Evolutionary conservation across 2,113 vertebrate species (phyloP).

Genomic region (Rhea americana): DNA sequence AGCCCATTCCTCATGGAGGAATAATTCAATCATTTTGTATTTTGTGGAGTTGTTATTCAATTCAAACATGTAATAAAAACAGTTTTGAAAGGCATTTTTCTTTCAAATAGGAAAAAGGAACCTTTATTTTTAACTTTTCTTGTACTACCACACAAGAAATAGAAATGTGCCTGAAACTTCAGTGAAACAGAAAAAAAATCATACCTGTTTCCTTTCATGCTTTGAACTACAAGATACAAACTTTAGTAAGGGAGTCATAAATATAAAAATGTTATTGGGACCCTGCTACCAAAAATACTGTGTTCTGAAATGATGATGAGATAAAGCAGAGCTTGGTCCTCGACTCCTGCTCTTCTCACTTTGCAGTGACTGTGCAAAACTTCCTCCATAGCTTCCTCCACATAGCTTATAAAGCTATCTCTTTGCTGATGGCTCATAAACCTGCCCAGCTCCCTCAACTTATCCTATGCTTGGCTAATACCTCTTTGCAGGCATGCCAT

Average conservation of each 20-base stretch:
- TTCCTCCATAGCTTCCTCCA: neutral
- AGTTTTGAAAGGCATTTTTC: neutral
- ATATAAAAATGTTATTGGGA: slow-evolving; percentile 31
- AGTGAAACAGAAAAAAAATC: slow-evolving; percentile 34
- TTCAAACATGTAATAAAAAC: slow-evolving; percentile 21
- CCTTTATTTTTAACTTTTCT: slow-evolving; percentile 38
- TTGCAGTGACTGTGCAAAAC: neutral
- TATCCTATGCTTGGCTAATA: neutral
- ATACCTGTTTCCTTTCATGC: slow-evolving; percentile 41
- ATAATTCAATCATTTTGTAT: slow-evolving; percentile 44
- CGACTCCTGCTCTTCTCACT: neutral
- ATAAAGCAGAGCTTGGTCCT: slow-evolving; percentile 37
- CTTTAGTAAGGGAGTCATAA: slow-evolving; percentile 53
- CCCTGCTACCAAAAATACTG: slow-evolving; percentile 45
- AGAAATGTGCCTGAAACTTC: neutral
- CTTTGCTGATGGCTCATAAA: neutral
- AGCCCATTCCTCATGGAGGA: slow-evolving; percentile 7
- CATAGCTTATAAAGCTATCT: neutral
- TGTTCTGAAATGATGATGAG: slow-evolving; percentile 69
- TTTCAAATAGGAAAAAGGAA: neutral
- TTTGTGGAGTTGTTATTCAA: slow-evolving; percentile 4
- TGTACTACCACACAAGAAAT: neutral
- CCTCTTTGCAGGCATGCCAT: neutral
- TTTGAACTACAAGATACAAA: slow-evolving; percentile 38
- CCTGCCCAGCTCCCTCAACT: neutral